A percentile compares a stretch with the other conserved stretches of the same genome.
Evolutionary conservation across 2,113 vertebrate species (phyloP).

Genomic region (Sarotherodon lohbergeri): DNA sequence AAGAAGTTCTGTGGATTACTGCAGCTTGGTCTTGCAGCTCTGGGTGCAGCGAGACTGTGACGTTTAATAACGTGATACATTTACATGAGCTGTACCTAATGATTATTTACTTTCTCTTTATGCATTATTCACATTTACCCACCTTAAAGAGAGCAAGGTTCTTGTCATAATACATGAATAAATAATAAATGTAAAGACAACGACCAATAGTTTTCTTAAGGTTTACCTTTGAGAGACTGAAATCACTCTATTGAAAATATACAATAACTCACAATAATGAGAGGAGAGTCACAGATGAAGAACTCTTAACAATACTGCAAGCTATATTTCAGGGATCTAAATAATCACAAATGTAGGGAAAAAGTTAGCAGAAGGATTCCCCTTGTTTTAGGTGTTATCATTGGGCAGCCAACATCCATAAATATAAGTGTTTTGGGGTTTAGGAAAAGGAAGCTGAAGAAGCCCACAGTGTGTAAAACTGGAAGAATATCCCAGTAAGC

Average conservation of each 20-base stretch:
- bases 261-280: background rate
- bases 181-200: background rate
- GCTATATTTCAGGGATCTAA: background rate
- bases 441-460: background rate
- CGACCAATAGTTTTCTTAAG: background rate
- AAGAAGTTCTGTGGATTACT: background rate
- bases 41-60: background rate
- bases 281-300: background rate
- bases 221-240: background rate
- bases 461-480: background rate
- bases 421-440: background rate
- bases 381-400: background rate
- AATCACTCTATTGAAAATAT: background rate
- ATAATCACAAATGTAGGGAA: background rate
- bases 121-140: background rate
- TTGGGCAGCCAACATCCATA: accelerated
- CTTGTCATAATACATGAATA: background rate
- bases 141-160: background rate
- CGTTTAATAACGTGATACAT: background rate
- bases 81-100: background rate
- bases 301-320: background rate
- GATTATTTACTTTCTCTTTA: background rate
- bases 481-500: background rate
- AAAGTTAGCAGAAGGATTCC: background rate
- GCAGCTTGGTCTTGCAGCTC: background rate